phyloP scores from a whole-genome alignment of 2,797 vertebrate species.

The Onychomys torridus region DNA sequence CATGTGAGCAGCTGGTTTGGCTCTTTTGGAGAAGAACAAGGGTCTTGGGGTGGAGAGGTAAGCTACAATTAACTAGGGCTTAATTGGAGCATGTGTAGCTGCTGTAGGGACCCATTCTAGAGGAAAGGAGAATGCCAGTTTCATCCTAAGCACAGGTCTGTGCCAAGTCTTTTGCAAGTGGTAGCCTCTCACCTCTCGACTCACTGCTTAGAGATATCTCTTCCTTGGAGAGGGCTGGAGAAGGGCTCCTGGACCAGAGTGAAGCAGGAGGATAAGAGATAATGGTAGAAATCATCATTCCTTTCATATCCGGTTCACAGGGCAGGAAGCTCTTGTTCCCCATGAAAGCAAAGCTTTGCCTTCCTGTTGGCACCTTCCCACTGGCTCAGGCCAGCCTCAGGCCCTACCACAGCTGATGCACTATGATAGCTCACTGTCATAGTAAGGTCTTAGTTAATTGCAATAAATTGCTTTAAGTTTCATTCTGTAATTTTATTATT shows the following conservation, averaged over 20 bases:
- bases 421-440: background rate
- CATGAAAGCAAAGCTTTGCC: background rate
- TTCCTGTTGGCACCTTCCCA: background rate
- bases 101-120: background rate
- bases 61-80: background rate
- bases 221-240: background rate
- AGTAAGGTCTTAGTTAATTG: background rate
- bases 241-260: background rate
- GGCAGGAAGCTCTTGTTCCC: background rate
- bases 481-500: background rate
- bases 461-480: background rate
- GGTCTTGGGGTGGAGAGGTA: background rate
- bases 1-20: background rate
- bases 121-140: no score
- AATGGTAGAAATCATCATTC: background rate
- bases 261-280: background rate
- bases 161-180: background rate
- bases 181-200: no score
- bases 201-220: background rate
- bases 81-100: background rate
- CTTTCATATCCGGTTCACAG: background rate
- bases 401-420: no score
- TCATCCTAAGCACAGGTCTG: background rate
- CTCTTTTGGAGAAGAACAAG: conserved; percentile 23
- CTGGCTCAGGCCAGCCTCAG: background rate